Base-by-base conservation (phyloP, 2,113 vertebrate genomes). In the Xiphorhynchus elegans region DNA sequence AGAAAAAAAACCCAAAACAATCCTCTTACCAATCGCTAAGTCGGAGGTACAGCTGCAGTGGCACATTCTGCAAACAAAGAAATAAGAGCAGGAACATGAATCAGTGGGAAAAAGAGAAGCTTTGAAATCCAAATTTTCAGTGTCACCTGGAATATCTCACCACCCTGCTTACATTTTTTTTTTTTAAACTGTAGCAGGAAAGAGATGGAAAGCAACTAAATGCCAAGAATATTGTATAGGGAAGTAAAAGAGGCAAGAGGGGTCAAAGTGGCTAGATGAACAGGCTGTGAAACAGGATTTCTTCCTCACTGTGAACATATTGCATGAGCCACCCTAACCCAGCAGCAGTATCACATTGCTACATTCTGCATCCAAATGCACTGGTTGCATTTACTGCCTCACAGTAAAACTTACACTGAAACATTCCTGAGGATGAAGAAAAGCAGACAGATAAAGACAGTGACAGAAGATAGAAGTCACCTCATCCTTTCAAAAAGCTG, bases 1-100 rank as follows among this genome's bases (percentile, higher is more conserved):
- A 67, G 35, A 37, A 59, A 76, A 90, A 78, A 33, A 31, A 13
- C 8, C 14, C 47, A 21, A 47, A 63, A 15, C 17, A 66, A 25
- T 67, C 18, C 29, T 75, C 96, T 97, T 98, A 98, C 98, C 97
- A 97, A 47, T 94, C 82, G 59, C 87, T 96, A 67, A 97, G 56
- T 25, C 91, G 96, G 33, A 98, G 96, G 52, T 96, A 95, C 84
- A 98, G 70, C 13, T 97, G 89, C 56, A 98, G 74, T 47, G 93
- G 82, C 55, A 49, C 66, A 35, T 87, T 97, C 98, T 98, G 79
- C 79, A 90, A 95, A 79, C 21, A 91, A 90, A 97, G n/a, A 67
- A 70, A 96, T 17, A 37, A 89, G 3, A 94, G 25, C 23, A 95
- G 33, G 42, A 81, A 74, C 1, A 1, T 91, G 59, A 95, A 81